A percentile compares a stretch with the other conserved stretches of the same genome.
These are phyloP conservation scores for Lepidurus arcticus DNA, from an alignment of 1,140 invertebrate genomes.

Conservation along the genomic window DNA sequence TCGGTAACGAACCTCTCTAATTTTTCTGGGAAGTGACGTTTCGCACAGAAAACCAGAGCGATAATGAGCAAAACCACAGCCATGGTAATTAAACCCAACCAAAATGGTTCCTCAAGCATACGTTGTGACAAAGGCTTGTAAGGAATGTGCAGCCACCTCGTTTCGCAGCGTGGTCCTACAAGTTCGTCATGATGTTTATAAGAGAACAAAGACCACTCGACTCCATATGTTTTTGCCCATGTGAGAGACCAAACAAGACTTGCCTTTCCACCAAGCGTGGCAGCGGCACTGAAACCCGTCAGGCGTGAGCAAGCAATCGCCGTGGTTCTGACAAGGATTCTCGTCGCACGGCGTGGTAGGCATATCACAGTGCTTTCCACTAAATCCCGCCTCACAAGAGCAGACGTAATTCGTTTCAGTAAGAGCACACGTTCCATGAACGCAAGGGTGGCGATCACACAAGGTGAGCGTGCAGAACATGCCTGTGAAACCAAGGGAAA, in stretches of 20 bases:
- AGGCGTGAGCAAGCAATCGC: constrained; percentile 57
- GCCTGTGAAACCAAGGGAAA: constrained; percentile 45
- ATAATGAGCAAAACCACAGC: constrained; percentile 65
- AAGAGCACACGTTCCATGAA: constrained; percentile 61
- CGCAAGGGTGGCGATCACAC: constrained; percentile 64
- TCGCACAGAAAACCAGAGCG: constrained; percentile 69
- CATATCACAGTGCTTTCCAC: constrained; percentile 58
- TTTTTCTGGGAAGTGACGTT: constrained; percentile 73
- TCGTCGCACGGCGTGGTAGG: constrained; percentile 59
- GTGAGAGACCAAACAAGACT: constrained; percentile 25
- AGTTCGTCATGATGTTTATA: constrained; percentile 24
- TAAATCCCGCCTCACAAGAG: constrained; percentile 56
- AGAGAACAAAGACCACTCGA: not conserved
- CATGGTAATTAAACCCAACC: constrained; percentile 72
- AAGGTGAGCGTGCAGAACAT: constrained; percentile 62
- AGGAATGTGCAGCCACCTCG: constrained; percentile 57
- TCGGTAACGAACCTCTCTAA: constrained; percentile 73
- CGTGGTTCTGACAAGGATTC: constrained; percentile 62
- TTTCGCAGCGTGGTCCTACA: constrained; percentile 53
- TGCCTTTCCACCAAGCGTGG: constrained; percentile 65
- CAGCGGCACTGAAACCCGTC: constrained; percentile 60
- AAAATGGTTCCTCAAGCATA: constrained; percentile 76
- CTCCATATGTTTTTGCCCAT: not conserved
- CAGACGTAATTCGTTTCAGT: constrained; percentile 47
- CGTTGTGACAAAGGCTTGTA: constrained; percentile 62